Percentiles rank a stretch among this genome's conserved stretches.
phyloP scores from a whole-genome alignment of 2,888 invertebrate genomes.

The Eurois occulta region DNA sequence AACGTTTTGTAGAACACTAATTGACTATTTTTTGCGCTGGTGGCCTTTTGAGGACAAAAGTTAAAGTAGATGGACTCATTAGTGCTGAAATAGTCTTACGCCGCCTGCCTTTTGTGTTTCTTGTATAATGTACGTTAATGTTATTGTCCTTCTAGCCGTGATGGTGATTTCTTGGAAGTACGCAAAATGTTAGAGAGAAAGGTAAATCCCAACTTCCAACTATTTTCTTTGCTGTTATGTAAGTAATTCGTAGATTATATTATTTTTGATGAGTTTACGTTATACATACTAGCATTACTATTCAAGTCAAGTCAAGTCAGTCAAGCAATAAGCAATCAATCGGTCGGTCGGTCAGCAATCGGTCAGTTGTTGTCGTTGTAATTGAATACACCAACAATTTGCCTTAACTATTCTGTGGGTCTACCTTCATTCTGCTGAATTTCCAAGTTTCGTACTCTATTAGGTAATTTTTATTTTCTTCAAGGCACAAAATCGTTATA shows the following conservation, averaged over 20 bases:
- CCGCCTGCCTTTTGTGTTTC: conserved; percentile 65
- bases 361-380: neutral
- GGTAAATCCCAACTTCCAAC: conserved; percentile 23
- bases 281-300: neutral
- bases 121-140: conserved; percentile 60
- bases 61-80: conserved; percentile 84
- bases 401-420: neutral
- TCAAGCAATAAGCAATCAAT: neutral
- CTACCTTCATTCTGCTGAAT: neutral
- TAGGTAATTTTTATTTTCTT: neutral
- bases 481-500: neutral
- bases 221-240: neutral
- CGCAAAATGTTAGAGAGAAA: conserved; percentile 5
- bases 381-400: neutral
- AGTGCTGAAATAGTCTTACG: conserved; percentile 75
- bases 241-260: neutral
- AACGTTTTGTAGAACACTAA: conserved; percentile 86
- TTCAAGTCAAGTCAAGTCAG: too few species aligned
- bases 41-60: conserved; percentile 82
- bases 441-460: neutral
- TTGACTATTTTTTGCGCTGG: conserved; percentile 83
- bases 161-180: conserved; percentile 38
- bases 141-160: conserved; percentile 51
- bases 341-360: neutral
- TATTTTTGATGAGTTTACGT: neutral